A percentile compares a stretch with the other conserved stretches of the same genome.
Conservation (phyloP, 2,113 vertebrate genomes). For the Cottus gobio region DNA sequence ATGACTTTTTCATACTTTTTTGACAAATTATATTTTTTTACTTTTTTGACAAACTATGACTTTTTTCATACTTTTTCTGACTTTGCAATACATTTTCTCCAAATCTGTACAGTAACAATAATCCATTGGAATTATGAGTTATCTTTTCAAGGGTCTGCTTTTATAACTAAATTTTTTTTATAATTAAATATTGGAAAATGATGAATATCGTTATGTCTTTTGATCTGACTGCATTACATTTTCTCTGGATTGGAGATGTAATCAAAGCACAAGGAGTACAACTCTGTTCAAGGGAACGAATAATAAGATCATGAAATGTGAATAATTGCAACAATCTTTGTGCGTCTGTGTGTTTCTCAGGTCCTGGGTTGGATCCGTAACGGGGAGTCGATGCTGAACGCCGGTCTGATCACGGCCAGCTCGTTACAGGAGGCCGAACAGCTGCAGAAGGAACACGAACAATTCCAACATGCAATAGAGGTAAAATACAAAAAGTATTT, state of each 20-base stretch:
- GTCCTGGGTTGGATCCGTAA: constrained; percentile 99
- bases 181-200: no score
- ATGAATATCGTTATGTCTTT: no score
- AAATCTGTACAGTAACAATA: no score
- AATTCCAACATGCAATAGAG: constrained; percentile 99
- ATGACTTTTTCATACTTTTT: no score
- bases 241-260: background rate
- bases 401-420: constrained; percentile 97
- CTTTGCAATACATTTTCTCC: no score
- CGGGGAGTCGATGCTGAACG: constrained; percentile 98
- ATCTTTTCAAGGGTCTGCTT: no score
- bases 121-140: no score
- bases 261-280: background rate
- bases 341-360: constrained; percentile 71
- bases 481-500: constrained; percentile 73
- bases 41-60: no score
- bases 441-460: constrained; percentile 96
- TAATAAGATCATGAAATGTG: background rate
- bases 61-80: no score
- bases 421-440: constrained; percentile 98
- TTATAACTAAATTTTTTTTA: no score
- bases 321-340: background rate
- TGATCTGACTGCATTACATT: no score
- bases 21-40: no score
- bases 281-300: background rate